Conservation (phyloP, 2,888 invertebrate species). For the Notodonta dromedarius region DNA sequence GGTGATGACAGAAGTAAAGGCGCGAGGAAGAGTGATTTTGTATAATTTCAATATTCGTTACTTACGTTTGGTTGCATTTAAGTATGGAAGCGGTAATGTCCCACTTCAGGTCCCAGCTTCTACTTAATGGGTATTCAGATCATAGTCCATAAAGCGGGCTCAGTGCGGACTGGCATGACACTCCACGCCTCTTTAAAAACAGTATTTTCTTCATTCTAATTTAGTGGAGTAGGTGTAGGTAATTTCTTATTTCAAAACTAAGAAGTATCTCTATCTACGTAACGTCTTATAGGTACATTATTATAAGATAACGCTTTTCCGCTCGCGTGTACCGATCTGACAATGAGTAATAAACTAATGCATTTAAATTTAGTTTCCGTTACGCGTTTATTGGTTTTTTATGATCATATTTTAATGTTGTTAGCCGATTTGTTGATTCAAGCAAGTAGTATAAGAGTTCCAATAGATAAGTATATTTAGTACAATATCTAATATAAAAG, state of each 20-base stretch:
- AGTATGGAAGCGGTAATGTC: no score
- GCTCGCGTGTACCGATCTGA: constrained; percentile 50
- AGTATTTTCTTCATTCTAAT: no score
- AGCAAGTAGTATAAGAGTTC: constrained; percentile 15
- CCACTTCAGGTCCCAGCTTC: no score
- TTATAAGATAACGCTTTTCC: constrained; percentile 39
- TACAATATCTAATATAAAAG: no score
- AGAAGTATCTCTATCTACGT: no score
- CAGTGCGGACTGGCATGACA: no score
- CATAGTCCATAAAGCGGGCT: no score
- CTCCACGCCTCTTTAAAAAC: no score
- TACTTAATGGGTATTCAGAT: no score
- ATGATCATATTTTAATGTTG: constrained; percentile 71
- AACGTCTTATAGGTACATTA: neutral
- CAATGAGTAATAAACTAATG: constrained; percentile 73
- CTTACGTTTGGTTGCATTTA: no score
- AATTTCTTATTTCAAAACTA: no score
- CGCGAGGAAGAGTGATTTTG: constrained; percentile 40
- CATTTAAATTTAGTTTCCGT: constrained; percentile 69
- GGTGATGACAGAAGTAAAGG: constrained; percentile 67
- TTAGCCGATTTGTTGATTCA: constrained; percentile 55
- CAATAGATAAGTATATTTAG: neutral
- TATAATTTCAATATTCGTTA: neutral
- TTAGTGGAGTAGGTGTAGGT: no score
- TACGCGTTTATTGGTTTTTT: constrained; percentile 74